These are phyloP conservation scores for Cheilosia urbana DNA, from an alignment of 2,888 invertebrate species.

Conservation along the genomic window DNA sequence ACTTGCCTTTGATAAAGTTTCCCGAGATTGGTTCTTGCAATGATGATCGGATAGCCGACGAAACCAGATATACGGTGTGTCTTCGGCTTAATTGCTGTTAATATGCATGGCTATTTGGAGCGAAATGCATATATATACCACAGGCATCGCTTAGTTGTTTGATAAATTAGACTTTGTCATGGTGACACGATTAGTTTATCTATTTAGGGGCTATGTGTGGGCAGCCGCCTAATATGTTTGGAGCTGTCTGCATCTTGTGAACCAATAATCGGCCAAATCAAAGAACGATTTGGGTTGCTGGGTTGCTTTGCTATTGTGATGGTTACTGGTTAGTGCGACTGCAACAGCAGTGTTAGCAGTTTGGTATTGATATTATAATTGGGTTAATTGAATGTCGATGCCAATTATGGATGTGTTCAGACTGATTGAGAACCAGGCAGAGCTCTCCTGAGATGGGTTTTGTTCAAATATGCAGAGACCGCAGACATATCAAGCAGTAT, in stretches of 20 bases:
- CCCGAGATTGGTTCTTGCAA: background rate
- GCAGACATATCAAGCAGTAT: no score
- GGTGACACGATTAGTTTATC: conserved; percentile 50
- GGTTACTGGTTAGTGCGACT: background rate
- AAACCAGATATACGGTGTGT: background rate
- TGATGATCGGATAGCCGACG: conserved; percentile 13
- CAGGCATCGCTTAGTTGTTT: conserved; percentile 25
- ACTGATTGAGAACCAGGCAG: background rate
- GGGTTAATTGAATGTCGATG: conserved; percentile 6
- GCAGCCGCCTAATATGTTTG: conserved; percentile 25
- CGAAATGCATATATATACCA: background rate
- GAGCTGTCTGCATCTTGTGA: conserved; percentile 16
- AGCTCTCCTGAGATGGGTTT: no score
- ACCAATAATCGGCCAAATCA: conserved; percentile 53
- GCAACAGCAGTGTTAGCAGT: conserved; percentile 6
- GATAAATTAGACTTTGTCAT: conserved; percentile 55
- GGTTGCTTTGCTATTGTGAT: background rate
- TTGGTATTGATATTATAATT: conserved; percentile 10
- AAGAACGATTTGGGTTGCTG: conserved; percentile 48
- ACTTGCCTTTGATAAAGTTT: conserved; percentile 11
- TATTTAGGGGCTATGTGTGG: conserved; percentile 40
- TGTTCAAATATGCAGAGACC: no score
- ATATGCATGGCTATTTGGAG: conserved; percentile 49
- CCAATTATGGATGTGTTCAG: background rate
- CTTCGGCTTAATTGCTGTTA: conserved; percentile 52